phyloP scores from a whole-genome alignment of 2,113 vertebrate genomes.

The Brachypodius melanocephalos region DNA sequence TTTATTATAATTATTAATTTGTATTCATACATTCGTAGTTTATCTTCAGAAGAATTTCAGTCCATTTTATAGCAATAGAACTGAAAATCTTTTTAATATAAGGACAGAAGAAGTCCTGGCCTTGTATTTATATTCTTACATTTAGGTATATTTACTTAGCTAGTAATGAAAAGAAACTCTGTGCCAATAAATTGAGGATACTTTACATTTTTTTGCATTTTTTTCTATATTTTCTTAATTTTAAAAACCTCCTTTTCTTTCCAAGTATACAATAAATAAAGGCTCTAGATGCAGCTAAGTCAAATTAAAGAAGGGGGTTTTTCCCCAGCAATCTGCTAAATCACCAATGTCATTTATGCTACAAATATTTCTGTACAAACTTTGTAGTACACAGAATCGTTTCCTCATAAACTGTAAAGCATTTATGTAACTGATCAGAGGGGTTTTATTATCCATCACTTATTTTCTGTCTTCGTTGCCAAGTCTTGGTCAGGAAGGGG shows the following conservation, averaged over 20 bases:
- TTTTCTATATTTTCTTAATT: background rate
- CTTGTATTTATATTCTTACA: background rate
- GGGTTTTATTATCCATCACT: background rate
- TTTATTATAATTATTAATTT: background rate
- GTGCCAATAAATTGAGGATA: background rate
- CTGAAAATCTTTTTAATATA: background rate
- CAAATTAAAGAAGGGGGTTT: background rate
- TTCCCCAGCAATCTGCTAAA: background rate
- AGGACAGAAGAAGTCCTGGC: background rate
- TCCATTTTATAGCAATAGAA: background rate
- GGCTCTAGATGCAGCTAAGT: background rate
- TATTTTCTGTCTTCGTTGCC: background rate
- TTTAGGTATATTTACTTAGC: background rate
- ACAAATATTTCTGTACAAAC: background rate
- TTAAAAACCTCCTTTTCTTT: background rate
- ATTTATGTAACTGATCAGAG: background rate
- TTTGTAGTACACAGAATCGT: background rate
- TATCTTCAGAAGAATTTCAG: background rate
- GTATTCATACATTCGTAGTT: background rate
- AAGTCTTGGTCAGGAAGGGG: background rate
- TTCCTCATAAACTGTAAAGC: background rate
- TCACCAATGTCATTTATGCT: background rate
- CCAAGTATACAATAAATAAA: background rate
- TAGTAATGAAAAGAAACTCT: background rate
- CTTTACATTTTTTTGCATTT: background rate